A percentile compares a stretch with the other conserved stretches of the same genome.
Conservation (phyloP, 2,888 invertebrate species). For the Dioctria rufipes region DNA sequence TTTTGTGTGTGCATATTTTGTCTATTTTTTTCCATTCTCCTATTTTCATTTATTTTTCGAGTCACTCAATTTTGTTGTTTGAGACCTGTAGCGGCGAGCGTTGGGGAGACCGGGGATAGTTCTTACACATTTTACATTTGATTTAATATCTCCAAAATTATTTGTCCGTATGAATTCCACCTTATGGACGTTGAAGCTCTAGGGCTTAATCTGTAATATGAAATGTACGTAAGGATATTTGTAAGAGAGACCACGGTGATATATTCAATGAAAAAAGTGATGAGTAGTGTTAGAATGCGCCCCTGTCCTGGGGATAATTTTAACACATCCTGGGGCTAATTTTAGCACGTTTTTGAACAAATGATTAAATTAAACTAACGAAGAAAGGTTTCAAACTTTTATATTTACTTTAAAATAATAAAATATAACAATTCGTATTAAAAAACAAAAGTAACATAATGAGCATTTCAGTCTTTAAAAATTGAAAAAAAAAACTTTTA, state of each 20-base stretch:
- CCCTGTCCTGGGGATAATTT: neutral
- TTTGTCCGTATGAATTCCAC: too few relatives aligned
- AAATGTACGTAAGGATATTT: neutral
- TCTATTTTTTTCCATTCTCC: too few relatives aligned
- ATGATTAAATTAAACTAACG: neutral
- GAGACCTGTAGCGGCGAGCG: too few relatives aligned
- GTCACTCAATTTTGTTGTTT: too few relatives aligned
- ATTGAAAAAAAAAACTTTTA: neutral
- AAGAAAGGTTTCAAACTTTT: too few relatives aligned
- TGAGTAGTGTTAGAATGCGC: conserved; percentile 1
- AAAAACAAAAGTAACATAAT: neutral
- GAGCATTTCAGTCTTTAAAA: neutral
- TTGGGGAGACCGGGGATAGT: neutral
- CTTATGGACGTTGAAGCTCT: too few relatives aligned
- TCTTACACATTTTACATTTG: neutral
- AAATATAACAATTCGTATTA: neutral
- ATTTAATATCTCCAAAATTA: neutral
- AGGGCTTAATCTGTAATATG: too few relatives aligned
- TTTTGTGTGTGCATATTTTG: too few relatives aligned
- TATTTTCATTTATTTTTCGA: too few relatives aligned
- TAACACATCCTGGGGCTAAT: neutral
- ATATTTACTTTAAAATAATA: neutral
- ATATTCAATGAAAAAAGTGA: neutral
- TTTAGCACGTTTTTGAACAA: neutral
- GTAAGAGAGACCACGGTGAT: neutral